Conservation (phyloP, 2,797 vertebrate species). For the Calcarius lapponicus region DNA sequence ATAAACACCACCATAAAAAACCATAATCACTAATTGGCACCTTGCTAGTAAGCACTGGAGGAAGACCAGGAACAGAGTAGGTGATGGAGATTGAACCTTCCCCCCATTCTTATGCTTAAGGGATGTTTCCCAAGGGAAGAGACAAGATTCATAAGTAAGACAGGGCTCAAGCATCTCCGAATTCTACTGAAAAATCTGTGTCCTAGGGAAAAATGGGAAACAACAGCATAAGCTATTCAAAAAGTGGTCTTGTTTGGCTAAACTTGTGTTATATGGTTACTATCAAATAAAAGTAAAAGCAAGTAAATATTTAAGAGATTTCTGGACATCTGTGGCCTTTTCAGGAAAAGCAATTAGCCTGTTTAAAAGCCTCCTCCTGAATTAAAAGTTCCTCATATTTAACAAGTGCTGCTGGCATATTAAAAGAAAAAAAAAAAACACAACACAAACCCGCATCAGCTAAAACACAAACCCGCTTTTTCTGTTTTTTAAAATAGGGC, state of each 20-base stretch:
- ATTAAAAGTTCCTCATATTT: background rate
- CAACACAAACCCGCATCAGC: background rate
- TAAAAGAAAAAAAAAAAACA: background rate
- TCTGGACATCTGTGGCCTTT: background rate
- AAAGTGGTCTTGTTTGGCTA: background rate
- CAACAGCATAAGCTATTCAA: background rate
- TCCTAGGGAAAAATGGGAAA: background rate
- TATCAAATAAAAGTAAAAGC: background rate
- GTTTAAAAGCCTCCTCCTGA: background rate
- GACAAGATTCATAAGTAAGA: background rate
- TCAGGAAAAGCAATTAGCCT: background rate
- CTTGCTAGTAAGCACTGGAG: background rate
- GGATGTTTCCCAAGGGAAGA: background rate
- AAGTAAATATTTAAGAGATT: background rate
- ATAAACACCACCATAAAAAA: slow-evolving; percentile 15
- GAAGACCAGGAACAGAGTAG: background rate
- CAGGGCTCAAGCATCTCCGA: background rate
- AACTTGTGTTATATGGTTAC: background rate
- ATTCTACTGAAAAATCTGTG: background rate
- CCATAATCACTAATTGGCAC: background rate
- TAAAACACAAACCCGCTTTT: background rate
- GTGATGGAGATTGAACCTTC: background rate
- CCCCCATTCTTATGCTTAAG: background rate
- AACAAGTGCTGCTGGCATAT: background rate
- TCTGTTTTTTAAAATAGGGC: background rate